These are phyloP conservation scores for Drosophila diplacantha DNA, from an alignment of 2,888 invertebrate species.

Conservation along the genomic window DNA sequence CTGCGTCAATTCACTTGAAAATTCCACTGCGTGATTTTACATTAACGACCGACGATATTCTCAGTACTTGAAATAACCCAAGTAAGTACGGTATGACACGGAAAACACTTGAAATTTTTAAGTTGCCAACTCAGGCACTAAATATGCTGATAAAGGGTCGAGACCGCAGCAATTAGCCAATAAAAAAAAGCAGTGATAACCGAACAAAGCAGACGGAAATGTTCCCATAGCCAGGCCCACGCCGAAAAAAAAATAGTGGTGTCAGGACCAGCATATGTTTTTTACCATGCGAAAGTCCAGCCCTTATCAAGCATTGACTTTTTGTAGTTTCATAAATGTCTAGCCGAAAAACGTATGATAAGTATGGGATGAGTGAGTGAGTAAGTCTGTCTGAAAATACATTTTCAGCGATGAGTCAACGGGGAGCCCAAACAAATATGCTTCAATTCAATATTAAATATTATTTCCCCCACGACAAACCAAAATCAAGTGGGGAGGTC, in stretches of 20 bases:
- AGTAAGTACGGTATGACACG: not conserved
- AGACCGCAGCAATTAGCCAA: conserved; percentile 23
- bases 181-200: conserved; percentile 19
- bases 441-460: conserved; percentile 10
- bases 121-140: conserved; percentile 10
- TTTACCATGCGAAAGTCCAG: conserved; percentile 12
- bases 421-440: conserved; percentile 22
- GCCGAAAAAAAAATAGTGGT: conserved; percentile 9
- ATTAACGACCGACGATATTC: not conserved
- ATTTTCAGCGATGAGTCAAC: conserved; percentile 18
- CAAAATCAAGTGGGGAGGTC: conserved; percentile 44
- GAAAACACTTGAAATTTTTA: conserved; percentile 8
- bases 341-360: conserved; percentile 41
- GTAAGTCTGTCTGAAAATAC: conserved; percentile 33
- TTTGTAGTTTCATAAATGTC: conserved; percentile 42
- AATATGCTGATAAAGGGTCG: conserved; percentile 28
- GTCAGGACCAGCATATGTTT: conserved; percentile 31
- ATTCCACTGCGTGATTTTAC: conserved; percentile 16
- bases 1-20: conserved; percentile 17
- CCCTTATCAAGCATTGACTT: conserved; percentile 58
- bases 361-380: conserved; percentile 21
- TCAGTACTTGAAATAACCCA: not conserved
- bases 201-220: conserved; percentile 3
- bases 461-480: conserved; percentile 11
- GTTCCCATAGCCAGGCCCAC: conserved; percentile 27